A percentile compares a stretch with the other conserved stretches of the same genome.
phyloP scores from a whole-genome alignment of 2,113 vertebrate genomes.

The Cavia porcellus region DNA sequence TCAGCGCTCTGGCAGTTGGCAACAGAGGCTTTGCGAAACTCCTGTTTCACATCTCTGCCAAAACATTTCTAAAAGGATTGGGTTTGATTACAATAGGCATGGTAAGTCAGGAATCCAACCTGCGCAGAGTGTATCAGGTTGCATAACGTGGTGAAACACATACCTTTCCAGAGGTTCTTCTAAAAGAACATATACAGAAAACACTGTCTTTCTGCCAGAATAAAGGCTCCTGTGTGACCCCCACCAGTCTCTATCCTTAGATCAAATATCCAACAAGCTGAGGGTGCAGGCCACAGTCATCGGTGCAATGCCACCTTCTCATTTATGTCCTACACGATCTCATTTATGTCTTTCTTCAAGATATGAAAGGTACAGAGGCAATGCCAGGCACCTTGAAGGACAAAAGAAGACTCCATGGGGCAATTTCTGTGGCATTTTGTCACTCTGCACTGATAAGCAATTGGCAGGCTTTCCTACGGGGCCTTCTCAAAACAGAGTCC shows the following conservation, averaged over 20 bases:
- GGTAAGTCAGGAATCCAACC: constrained; percentile 35
- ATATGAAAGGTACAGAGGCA: neutral
- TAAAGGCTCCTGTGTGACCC: neutral
- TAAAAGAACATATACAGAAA: constrained; percentile 46
- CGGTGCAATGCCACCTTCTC: neutral
- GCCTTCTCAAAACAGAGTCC: constrained; percentile 16
- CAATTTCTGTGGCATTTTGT: neutral
- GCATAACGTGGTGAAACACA: constrained; percentile 6
- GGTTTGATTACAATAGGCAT: constrained; percentile 58
- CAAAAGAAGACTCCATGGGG: neutral
- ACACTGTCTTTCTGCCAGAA: constrained; percentile 1
- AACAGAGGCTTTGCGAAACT: neutral
- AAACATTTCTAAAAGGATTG: constrained; percentile 54
- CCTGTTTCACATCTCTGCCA: constrained; percentile 17
- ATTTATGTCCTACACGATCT: neutral
- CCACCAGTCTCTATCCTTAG: neutral
- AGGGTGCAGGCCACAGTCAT: neutral
- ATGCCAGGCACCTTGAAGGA: neutral
- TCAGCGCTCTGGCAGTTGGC: neutral
- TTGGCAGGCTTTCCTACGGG: neutral
- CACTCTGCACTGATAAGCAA: neutral
- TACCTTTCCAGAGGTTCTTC: constrained; percentile 11
- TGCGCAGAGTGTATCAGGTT: constrained; percentile 21
- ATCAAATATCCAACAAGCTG: constrained; percentile 22
- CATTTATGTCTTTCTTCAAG: neutral